A percentile compares a stretch with the other conserved stretches of the same genome.
These are phyloP conservation scores for Helarctos malayanus DNA, from an alignment of 2,797 vertebrate species.

Conservation along the genomic window DNA sequence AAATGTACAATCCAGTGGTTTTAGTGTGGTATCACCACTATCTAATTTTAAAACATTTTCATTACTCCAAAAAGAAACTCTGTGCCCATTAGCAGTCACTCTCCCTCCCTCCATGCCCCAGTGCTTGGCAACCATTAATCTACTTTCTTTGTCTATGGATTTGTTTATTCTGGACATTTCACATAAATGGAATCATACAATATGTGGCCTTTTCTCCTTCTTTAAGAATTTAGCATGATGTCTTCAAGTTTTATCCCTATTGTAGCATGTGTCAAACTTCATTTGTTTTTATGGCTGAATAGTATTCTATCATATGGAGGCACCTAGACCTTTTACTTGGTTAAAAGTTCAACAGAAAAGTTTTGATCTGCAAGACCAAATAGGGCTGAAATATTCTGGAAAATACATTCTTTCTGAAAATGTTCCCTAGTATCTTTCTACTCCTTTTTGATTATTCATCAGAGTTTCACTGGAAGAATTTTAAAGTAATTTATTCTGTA, in stretches of 20 bases:
- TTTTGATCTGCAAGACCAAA: constrained; percentile 26
- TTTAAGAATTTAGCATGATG: constrained; percentile 29
- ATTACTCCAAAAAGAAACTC: not conserved
- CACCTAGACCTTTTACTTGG: constrained; percentile 12
- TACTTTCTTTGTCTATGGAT: not conserved
- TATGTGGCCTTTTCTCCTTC: not conserved
- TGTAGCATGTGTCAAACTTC: not conserved
- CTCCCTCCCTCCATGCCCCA: not conserved
- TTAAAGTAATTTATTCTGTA: constrained; percentile 49
- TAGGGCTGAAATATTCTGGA: constrained; percentile 2
- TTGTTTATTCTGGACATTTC: constrained; percentile 19
- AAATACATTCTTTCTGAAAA: constrained; percentile 53
- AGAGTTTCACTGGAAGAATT: not conserved
- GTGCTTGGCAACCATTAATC: not conserved
- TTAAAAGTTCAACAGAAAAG: constrained; percentile 52
- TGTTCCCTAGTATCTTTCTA: constrained; percentile 25
- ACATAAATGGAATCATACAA: not conserved
- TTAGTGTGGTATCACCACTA: not conserved
- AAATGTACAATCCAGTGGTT: not conserved
- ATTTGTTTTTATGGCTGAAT: constrained; percentile 36
- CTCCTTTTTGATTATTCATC: constrained; percentile 45
- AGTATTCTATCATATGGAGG: not conserved
- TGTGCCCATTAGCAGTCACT: not conserved
- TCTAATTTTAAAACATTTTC: constrained; percentile 45
- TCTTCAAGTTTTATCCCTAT: constrained; percentile 45